Conservation (phyloP, 2,113 vertebrate species). For the Nicator chloris region DNA sequence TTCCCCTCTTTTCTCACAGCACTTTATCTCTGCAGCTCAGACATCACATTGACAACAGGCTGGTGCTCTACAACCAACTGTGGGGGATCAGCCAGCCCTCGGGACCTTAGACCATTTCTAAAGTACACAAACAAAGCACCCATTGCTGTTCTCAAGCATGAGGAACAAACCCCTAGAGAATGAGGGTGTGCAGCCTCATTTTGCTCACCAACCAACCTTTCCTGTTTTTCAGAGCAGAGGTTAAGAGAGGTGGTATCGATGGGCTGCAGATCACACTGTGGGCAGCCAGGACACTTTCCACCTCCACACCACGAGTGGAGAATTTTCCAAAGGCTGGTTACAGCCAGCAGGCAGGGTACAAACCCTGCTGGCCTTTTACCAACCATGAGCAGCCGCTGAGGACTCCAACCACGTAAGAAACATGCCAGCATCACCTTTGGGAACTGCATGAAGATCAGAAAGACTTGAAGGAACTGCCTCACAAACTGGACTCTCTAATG, state of each 20-base stretch:
- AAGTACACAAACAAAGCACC: not conserved
- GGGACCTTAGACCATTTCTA: not conserved
- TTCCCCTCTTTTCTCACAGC: not conserved
- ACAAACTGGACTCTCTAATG: not conserved
- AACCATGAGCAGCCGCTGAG: not conserved
- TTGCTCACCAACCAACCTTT: not conserved
- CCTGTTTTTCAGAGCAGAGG: not conserved
- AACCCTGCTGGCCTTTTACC: not conserved
- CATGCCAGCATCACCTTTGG: not conserved
- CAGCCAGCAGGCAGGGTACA: not conserved
- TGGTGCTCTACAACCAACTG: not conserved
- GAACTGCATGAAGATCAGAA: not conserved
- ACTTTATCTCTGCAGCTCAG: not conserved
- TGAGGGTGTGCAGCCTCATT: not conserved
- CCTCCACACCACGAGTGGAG: not conserved
- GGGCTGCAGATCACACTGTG: not conserved
- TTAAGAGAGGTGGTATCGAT: fast-evolving
- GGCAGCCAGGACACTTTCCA: not conserved
- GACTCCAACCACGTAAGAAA: not conserved
- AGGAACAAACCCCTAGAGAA: not conserved
- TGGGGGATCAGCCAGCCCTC: not conserved
- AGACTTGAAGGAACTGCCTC: not conserved
- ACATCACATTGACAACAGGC: fast-evolving
- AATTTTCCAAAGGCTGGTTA: not conserved
- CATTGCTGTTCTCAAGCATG: not conserved